Percentiles rank a stretch among this genome's conserved stretches.
phyloP scores from a whole-genome alignment of 2,113 vertebrate species.

The Cyprinodon brontotheroides region DNA sequence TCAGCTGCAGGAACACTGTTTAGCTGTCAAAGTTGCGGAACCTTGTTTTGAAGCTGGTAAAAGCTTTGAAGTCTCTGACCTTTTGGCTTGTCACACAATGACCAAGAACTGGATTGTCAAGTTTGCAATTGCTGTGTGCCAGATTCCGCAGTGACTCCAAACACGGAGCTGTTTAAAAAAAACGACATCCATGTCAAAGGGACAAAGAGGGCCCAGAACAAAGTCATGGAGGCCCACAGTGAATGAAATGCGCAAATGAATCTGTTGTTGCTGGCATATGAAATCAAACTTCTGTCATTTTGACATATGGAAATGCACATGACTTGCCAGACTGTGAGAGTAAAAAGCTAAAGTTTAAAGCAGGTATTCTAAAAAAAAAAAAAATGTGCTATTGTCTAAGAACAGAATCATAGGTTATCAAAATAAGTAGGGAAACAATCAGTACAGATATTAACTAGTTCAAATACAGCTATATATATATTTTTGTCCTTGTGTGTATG shows the following conservation, averaged over 20 bases:
- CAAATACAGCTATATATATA: background rate
- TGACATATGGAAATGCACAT: background rate
- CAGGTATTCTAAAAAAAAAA: background rate
- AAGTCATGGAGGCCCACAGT: slow-evolving; percentile 4
- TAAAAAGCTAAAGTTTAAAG: background rate
- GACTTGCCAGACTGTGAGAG: background rate
- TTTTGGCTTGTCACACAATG: slow-evolving; percentile 65
- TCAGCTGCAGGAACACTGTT: slow-evolving; percentile 39
- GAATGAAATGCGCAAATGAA: background rate
- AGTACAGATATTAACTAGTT: background rate
- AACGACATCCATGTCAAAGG: slow-evolving; percentile 45
- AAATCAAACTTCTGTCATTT: background rate
- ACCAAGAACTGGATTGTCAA: slow-evolving; percentile 72
- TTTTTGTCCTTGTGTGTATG: slow-evolving; percentile 20
- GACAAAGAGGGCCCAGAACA: slow-evolving; percentile 13
- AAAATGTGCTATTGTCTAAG: too few relatives aligned
- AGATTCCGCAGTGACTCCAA: slow-evolving; percentile 52
- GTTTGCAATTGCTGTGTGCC: slow-evolving; percentile 58
- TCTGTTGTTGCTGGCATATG: background rate
- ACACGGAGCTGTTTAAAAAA: slow-evolving; percentile 23
- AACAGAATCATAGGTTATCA: background rate
- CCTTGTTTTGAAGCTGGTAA: slow-evolving; percentile 58
- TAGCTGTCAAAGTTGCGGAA: slow-evolving; percentile 56
- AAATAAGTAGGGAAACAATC: background rate
- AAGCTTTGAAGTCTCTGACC: slow-evolving; percentile 75